phyloP scores from a whole-genome alignment of 2,797 vertebrate species.

The Pseudomugil gertrudae region DNA sequence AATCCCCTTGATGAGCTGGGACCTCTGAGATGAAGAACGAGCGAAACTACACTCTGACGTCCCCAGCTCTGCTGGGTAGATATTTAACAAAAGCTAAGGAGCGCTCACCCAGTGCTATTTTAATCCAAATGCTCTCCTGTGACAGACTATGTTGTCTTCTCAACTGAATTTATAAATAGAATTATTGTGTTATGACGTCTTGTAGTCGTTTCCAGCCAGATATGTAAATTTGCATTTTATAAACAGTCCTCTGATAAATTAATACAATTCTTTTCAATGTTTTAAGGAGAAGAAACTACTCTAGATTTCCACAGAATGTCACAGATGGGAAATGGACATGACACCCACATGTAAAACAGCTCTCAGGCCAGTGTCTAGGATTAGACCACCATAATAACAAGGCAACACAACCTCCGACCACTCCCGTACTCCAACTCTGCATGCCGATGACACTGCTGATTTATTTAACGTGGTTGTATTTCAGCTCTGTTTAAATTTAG shows the following conservation, averaged over 20 bases:
- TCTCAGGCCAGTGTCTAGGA: conserved; percentile 52
- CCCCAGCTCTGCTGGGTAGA: conserved; percentile 62
- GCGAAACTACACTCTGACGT: conserved; percentile 48
- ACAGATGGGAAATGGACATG: conserved; percentile 28
- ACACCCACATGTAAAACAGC: conserved; percentile 56
- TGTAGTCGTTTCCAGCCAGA: conserved; percentile 25
- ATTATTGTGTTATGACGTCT: conserved; percentile 37
- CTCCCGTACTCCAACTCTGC: conserved; percentile 44
- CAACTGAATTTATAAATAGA: conserved; percentile 71
- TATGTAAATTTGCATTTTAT: conserved; percentile 16
- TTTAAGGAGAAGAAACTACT: conserved; percentile 17
- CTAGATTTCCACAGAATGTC: conserved; percentile 16
- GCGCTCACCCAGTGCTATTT: conserved; percentile 68
- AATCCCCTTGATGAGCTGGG: conserved; percentile 23
- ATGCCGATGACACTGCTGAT: conserved; percentile 34
- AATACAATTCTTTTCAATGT: conserved; percentile 8
- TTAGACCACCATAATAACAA: conserved; percentile 67
- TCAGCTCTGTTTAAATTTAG: conserved; percentile 66
- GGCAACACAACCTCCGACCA: conserved; percentile 55
- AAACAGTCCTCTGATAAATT: conserved; percentile 16
- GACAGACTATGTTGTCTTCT: conserved; percentile 62
- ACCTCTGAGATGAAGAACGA: conserved; percentile 37
- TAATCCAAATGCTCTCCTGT: conserved; percentile 66
- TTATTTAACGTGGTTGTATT: conserved; percentile 63
- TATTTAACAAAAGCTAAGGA: conserved; percentile 73